phyloP scores from a whole-genome alignment of 2,888 invertebrate genomes.

The Chymomyza procnemis region DNA sequence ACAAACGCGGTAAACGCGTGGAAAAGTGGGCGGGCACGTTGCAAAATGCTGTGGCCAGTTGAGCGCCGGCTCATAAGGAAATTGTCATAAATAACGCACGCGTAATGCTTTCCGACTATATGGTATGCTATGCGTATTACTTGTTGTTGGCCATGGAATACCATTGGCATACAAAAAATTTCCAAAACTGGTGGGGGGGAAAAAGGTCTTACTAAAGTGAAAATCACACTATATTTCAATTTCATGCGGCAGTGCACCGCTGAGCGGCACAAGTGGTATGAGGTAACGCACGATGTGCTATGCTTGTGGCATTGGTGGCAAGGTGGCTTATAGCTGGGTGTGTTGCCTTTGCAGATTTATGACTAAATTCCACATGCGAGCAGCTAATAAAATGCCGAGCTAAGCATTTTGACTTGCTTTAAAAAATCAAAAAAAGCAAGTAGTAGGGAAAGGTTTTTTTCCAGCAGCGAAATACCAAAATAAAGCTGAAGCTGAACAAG shows the following conservation, averaged over 20 bases:
- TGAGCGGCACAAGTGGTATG: constrained; percentile 26
- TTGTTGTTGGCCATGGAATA: too few relatives aligned
- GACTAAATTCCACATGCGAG: constrained; percentile 67
- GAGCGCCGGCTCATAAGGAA: constrained; percentile 31
- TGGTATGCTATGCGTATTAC: too few relatives aligned
- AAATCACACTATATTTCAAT: constrained; percentile 73
- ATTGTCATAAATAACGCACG: constrained; percentile 56
- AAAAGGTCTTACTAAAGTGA: constrained; percentile 50
- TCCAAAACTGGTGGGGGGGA: neutral
- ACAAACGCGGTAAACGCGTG: neutral
- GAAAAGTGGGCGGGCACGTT: neutral
- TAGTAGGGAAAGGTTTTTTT: too few relatives aligned
- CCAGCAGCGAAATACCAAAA: neutral
- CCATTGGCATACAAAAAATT: neutral
- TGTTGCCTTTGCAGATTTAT: constrained; percentile 61
- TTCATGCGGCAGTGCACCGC: constrained; percentile 66
- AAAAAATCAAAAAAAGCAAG: constrained; percentile 35
- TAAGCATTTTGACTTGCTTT: constrained; percentile 58
- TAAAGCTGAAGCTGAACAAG: neutral
- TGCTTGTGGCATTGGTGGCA: neutral
- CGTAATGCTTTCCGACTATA: constrained; percentile 32
- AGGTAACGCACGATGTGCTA: neutral
- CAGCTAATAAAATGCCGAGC: constrained; percentile 69
- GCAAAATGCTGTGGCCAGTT: neutral
- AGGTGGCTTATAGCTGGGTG: too few relatives aligned